Evolutionary conservation across 2,113 vertebrate genomes (phyloP).

Genomic region (Saccopteryx leptura): DNA sequence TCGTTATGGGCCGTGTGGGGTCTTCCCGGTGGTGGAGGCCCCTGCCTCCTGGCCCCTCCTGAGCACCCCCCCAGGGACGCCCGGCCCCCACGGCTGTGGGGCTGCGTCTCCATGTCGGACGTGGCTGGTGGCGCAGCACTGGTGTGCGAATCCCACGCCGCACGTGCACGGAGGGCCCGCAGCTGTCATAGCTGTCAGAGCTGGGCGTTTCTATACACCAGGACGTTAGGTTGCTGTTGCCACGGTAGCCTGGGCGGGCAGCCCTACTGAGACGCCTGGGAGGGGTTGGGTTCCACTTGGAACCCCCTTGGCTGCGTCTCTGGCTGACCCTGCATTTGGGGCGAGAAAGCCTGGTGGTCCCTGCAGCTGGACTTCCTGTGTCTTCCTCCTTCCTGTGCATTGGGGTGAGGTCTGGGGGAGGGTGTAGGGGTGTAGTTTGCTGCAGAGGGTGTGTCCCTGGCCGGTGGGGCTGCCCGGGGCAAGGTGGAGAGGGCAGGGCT

Average conservation of each 20-base stretch:
- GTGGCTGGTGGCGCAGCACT: background rate
- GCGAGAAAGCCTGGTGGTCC: background rate
- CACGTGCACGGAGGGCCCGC: accelerated
- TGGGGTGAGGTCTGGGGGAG: background rate
- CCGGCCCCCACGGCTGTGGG: accelerated
- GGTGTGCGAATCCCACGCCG: accelerated
- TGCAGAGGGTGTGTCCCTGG: background rate
- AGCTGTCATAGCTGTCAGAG: accelerated
- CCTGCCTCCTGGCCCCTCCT: background rate
- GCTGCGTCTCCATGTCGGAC: accelerated
- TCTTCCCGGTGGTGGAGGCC: background rate
- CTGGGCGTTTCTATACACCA: background rate
- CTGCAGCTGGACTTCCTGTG: background rate
- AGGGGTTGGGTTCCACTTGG: accelerated
- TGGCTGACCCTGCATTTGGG: background rate
- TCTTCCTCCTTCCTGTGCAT: background rate
- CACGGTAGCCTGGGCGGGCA: background rate
- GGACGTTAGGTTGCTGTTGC: accelerated
- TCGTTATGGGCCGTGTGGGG: accelerated
- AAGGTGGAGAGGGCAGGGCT: background rate
- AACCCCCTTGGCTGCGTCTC: accelerated
- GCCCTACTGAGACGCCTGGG: accelerated
- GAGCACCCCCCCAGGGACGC: background rate
- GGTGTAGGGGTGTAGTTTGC: background rate
- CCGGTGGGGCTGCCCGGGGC: background rate